These are phyloP conservation scores for Perognathus longimembris DNA, from an alignment of 2,113 vertebrate species.

Conservation along the genomic window DNA sequence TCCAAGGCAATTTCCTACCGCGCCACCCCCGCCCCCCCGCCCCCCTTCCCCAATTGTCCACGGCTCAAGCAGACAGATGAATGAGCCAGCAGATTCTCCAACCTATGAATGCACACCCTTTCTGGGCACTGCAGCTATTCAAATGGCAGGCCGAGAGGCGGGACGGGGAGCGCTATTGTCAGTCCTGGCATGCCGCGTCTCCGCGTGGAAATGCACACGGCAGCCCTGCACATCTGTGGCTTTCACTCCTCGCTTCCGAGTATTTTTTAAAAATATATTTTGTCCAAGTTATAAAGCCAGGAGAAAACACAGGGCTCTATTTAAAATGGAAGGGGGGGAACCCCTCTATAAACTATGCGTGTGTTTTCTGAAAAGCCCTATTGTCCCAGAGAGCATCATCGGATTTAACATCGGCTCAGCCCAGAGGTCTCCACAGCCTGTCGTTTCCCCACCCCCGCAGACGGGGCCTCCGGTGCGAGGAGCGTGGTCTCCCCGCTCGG, in stretches of 20 bases:
- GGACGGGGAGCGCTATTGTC: slow-evolving; percentile 50
- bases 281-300: slow-evolving; percentile 69
- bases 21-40: too few species aligned
- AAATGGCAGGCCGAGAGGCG: slow-evolving; percentile 47
- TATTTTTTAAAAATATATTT: slow-evolving; percentile 64
- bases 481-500: rapidly evolving
- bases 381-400: slow-evolving; percentile 52
- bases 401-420: slow-evolving; percentile 68
- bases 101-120: slow-evolving; percentile 62
- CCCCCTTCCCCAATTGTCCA: not conserved
- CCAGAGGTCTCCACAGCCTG: slow-evolving; percentile 5
- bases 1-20: not conserved
- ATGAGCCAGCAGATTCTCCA: slow-evolving; percentile 51
- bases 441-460: not conserved
- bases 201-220: slow-evolving; percentile 72
- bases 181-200: slow-evolving; percentile 70
- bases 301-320: slow-evolving; percentile 59
- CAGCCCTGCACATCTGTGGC: slow-evolving; percentile 56
- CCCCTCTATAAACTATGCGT: slow-evolving; percentile 26
- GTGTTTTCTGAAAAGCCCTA: slow-evolving; percentile 71
- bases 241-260: slow-evolving; percentile 57
- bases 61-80: slow-evolving; percentile 65
- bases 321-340: slow-evolving; percentile 74
- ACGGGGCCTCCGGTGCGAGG: not conserved
- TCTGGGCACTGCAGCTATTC: slow-evolving; percentile 58